phyloP scores from a whole-genome alignment of 2,797 vertebrate genomes.

The Chelon auratus region DNA sequence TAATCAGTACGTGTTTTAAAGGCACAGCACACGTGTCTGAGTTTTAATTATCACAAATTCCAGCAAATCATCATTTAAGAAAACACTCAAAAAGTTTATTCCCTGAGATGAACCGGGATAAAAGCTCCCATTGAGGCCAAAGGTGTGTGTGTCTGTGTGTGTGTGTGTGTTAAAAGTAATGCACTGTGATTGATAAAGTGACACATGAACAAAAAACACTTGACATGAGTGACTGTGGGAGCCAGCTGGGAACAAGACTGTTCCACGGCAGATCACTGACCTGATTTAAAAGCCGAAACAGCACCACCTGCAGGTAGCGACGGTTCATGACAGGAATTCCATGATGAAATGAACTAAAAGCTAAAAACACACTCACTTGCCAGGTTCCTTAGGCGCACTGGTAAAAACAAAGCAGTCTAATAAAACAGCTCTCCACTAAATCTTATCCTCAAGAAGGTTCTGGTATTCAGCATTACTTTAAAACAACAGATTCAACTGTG shows the following conservation, averaged over 20 bases:
- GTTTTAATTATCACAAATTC: slow-evolving; percentile 8
- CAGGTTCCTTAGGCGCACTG: too few species aligned
- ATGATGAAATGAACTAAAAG: neutral
- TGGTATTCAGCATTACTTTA: too few species aligned
- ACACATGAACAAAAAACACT: neutral
- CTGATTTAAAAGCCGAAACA: neutral
- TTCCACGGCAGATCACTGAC: neutral
- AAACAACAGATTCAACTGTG: too few species aligned
- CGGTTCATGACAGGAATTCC: neutral
- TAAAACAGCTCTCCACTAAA: too few species aligned
- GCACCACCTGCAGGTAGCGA: slow-evolving; percentile 1
- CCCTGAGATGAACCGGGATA: slow-evolving; percentile 57
- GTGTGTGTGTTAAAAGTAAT: neutral
- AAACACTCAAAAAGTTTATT: slow-evolving; percentile 26
- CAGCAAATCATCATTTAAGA: slow-evolving; percentile 24
- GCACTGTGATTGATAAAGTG: neutral
- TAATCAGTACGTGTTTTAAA: neutral
- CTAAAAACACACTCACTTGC: too few species aligned
- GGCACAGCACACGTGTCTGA: slow-evolving; percentile 12
- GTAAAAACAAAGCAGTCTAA: too few species aligned
- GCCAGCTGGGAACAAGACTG: neutral
- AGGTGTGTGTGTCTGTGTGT: neutral
- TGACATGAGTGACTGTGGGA: neutral
- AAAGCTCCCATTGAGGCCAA: slow-evolving; percentile 15
- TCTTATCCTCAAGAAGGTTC: too few species aligned